These are phyloP conservation scores for Protonemura montana DNA, from an alignment of 2,888 invertebrate genomes.

Conservation along the genomic window DNA sequence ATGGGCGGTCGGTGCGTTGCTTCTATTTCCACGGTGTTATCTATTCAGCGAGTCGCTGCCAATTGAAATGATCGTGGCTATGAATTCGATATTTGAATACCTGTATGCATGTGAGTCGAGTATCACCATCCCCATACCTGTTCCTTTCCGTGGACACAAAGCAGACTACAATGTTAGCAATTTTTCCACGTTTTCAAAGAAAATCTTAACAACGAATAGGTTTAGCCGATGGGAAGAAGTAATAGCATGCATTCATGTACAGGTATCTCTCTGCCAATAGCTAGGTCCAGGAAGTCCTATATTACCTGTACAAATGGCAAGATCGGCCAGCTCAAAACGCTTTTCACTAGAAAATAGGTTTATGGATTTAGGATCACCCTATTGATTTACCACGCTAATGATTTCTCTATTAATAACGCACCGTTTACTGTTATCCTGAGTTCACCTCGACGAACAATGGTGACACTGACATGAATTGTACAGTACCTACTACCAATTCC, in stretches of 20 bases:
- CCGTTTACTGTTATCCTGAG: background rate
- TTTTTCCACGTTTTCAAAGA: constrained; percentile 1
- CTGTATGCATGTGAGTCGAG: background rate
- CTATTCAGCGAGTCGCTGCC: background rate
- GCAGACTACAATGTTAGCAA: background rate
- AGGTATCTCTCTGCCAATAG: background rate
- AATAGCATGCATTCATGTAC: background rate
- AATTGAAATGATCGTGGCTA: background rate
- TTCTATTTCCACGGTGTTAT: background rate
- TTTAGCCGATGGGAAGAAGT: background rate
- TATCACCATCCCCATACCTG: background rate
- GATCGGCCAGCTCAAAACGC: background rate
- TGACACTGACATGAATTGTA: background rate
- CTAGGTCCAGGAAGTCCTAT: background rate
- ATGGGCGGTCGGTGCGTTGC: background rate
- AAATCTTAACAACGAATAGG: background rate
- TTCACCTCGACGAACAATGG: background rate
- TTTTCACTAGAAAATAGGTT: background rate
- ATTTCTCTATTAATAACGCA: background rate
- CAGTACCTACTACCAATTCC: background rate
- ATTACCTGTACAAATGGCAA: background rate
- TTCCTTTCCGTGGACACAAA: background rate
- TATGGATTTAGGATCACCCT: background rate
- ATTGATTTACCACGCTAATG: background rate
- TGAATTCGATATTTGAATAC: constrained; percentile 7